Conservation (phyloP, 2,113 vertebrate genomes). For the Coreoperca whiteheadi region DNA sequence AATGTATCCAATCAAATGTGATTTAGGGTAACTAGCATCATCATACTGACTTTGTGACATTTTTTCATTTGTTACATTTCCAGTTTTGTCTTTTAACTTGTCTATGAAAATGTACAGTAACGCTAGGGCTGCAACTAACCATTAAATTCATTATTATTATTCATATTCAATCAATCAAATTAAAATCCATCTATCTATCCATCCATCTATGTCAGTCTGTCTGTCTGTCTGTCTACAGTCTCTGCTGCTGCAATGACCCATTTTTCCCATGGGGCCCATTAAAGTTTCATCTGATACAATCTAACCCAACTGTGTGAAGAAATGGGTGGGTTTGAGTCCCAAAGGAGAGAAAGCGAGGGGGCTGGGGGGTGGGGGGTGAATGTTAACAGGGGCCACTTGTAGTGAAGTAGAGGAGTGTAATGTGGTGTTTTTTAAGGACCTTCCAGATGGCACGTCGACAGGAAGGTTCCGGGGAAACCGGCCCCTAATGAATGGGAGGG, state of each 20-base stretch:
- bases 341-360: constrained; percentile 8
- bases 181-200: too few species aligned
- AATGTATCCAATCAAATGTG: too few species aligned
- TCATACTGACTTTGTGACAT: too few species aligned
- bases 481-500: constrained; percentile 81
- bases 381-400: constrained; percentile 41
- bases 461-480: constrained; percentile 72
- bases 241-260: constrained; percentile 43
- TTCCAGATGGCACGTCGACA: constrained; percentile 77
- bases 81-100: too few species aligned
- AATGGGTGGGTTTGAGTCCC: constrained; percentile 45
- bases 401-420: constrained; percentile 49
- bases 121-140: too few species aligned
- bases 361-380: not conserved
- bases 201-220: too few species aligned
- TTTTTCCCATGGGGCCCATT: constrained; percentile 57
- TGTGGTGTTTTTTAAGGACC: constrained; percentile 64
- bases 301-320: constrained; percentile 41
- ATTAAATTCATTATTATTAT: too few species aligned
- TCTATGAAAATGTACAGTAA: too few species aligned
- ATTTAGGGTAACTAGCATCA: too few species aligned
- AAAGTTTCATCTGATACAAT: constrained; percentile 61
- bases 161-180: too few species aligned
- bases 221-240: constrained; percentile 4
- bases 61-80: too few species aligned